Percentiles rank a stretch among this genome's conserved stretches.
Conservation (phyloP, 2,113 vertebrate genomes). For the Ginglymostoma cirratum region DNA sequence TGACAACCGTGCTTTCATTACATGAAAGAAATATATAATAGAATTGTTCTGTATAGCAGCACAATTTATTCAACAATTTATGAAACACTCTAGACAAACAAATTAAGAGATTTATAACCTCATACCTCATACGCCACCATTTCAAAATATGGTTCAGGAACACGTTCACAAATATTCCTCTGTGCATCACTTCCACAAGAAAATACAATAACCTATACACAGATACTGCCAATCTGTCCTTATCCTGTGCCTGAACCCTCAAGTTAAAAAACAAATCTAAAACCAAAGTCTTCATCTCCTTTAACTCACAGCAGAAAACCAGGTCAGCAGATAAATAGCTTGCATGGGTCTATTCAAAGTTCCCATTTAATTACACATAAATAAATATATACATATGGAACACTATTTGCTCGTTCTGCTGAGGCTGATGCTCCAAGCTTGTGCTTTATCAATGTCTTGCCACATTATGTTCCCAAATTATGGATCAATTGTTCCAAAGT, state of each 20-base stretch:
- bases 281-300: constrained; percentile 34
- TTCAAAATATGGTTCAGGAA: constrained; percentile 37
- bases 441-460: constrained; percentile 49
- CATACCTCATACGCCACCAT: constrained; percentile 35
- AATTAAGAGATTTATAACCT: constrained; percentile 38
- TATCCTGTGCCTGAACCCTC: constrained; percentile 26
- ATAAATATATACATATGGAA: constrained; percentile 66
- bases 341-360: constrained; percentile 57
- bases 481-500: constrained; percentile 40
- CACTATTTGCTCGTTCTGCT: constrained; percentile 48
- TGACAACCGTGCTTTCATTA: neutral
- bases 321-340: constrained; percentile 55
- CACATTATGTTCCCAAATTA: constrained; percentile 40
- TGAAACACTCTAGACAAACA: constrained; percentile 37
- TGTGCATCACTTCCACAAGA: constrained; percentile 37
- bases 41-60: constrained; percentile 37
- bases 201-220: constrained; percentile 37
- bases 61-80: constrained; percentile 38
- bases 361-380: constrained; percentile 67
- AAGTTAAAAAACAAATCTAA: constrained; percentile 35
- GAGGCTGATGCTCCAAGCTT: constrained; percentile 58
- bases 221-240: constrained; percentile 27
- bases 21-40: constrained; percentile 29
- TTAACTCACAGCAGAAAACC: constrained; percentile 37
- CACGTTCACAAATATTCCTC: constrained; percentile 36